Percentiles rank a stretch among this genome's conserved stretches.
phyloP scores from a whole-genome alignment of 2,888 invertebrate genomes.

The Timema cristinae region DNA sequence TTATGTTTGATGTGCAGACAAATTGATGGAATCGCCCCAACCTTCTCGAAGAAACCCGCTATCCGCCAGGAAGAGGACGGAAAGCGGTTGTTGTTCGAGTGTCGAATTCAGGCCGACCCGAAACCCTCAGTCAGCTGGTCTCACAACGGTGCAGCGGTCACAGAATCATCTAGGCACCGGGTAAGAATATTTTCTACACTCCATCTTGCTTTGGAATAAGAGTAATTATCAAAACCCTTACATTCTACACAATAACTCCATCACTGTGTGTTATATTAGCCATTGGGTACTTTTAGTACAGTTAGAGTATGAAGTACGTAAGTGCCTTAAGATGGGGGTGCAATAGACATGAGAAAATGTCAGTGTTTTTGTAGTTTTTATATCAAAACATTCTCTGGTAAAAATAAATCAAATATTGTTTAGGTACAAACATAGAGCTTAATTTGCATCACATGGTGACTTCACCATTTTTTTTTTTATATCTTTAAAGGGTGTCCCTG shows the following conservation, averaged over 20 bases:
- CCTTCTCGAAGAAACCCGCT: slow-evolving; percentile 95
- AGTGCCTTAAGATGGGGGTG: no score
- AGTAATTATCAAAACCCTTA: neutral
- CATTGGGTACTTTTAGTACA: neutral
- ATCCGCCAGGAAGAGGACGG: slow-evolving; percentile 97
- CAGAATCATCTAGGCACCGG: slow-evolving; percentile 81
- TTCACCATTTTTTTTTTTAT: no score
- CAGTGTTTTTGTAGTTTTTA: no score
- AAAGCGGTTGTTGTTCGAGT: slow-evolving; percentile 88
- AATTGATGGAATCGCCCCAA: slow-evolving; percentile 96
- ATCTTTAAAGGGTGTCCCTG: no score
- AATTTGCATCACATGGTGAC: no score
- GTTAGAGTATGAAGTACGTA: no score
- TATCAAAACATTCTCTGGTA: no score
- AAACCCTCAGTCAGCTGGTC: slow-evolving; percentile 86
- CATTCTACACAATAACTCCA: no score
- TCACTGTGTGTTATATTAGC: neutral
- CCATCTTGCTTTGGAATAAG: neutral
- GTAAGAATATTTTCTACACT: slow-evolving; percentile 46
- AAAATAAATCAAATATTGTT: no score
- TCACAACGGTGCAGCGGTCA: slow-evolving; percentile 79
- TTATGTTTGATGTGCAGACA: slow-evolving; percentile 60
- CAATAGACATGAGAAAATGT: no score
- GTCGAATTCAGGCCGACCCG: slow-evolving; percentile 91
- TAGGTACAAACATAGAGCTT: no score